Conservation (phyloP, 2,113 vertebrate species). For the Hucho hucho region DNA sequence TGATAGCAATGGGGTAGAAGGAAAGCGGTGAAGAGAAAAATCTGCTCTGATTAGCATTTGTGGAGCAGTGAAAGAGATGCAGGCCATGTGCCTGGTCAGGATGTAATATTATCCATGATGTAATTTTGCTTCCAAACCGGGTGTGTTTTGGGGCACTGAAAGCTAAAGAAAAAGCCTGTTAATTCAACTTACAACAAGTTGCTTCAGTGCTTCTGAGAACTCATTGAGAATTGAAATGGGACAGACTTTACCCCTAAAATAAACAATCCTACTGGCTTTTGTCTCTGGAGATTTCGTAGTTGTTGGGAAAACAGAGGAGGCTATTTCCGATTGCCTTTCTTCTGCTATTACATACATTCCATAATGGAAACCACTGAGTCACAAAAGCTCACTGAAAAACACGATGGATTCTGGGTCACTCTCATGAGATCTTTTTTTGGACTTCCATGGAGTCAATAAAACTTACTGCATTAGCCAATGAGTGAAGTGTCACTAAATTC, state of each 20-base stretch:
- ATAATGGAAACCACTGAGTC: conserved; percentile 4
- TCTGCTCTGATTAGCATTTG: neutral
- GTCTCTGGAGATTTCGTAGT: conserved; percentile 27
- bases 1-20: neutral
- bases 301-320: conserved; percentile 22
- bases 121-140: conserved; percentile 31
- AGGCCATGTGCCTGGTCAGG: neutral
- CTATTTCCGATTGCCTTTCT: conserved; percentile 45
- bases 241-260: conserved; percentile 20
- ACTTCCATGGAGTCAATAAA: no score
- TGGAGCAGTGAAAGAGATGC: neutral
- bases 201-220: neutral
- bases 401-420: neutral
- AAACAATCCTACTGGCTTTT: conserved; percentile 23
- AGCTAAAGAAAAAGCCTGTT: neutral
- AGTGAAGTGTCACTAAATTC: no score
- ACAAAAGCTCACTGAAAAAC: neutral
- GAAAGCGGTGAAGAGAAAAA: neutral
- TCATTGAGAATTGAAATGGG: neutral
- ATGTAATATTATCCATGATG: conserved; percentile 43
- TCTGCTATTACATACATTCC: conserved; percentile 45
- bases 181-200: neutral
- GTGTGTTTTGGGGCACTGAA: conserved; percentile 6
- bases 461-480: no score
- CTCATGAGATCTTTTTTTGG: neutral